Conservation (phyloP, 2,797 vertebrate species). For the Margarornis squamiger region DNA sequence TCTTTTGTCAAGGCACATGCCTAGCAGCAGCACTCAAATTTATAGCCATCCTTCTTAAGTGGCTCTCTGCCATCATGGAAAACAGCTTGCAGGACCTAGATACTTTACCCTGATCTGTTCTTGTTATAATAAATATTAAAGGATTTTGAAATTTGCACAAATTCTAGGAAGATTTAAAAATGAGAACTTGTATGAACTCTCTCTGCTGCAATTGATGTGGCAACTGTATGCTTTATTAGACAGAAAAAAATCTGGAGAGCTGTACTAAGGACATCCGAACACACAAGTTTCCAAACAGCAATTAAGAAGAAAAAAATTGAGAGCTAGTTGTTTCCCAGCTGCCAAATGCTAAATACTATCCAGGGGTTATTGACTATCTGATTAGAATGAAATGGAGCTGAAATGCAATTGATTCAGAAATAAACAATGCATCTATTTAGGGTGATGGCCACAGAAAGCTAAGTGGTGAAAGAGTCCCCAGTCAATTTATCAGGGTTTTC, state of each 20-base stretch:
- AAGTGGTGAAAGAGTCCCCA: conserved; percentile 18
- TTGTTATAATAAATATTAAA: conserved; percentile 7
- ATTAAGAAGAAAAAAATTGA: conserved; percentile 49
- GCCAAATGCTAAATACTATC: conserved; percentile 60
- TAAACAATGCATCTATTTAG: conserved; percentile 65
- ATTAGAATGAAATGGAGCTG: conserved; percentile 70
- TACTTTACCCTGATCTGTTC: not conserved
- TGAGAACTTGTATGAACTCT: not conserved
- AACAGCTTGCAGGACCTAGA: not conserved
- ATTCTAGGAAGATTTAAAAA: conserved; percentile 2
- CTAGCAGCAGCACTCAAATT: not conserved
- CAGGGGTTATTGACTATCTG: conserved; percentile 64
- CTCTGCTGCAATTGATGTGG: not conserved
- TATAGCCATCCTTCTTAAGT: not conserved
- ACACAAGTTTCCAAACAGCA: conserved; percentile 41
- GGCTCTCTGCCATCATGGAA: not conserved
- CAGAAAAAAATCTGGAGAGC: not conserved
- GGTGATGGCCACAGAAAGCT: conserved; percentile 49
- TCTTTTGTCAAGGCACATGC: not conserved
- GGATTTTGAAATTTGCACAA: not conserved
- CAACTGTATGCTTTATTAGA: not conserved
- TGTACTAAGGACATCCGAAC: not conserved
- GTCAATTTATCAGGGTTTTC: conserved; percentile 7
- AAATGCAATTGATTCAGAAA: conserved; percentile 69
- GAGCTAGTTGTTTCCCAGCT: conserved; percentile 17